These are phyloP conservation scores for Oikopleura vanhoeffeni DNA, from an alignment of 23 tunicate species.

Conservation along the genomic window DNA sequence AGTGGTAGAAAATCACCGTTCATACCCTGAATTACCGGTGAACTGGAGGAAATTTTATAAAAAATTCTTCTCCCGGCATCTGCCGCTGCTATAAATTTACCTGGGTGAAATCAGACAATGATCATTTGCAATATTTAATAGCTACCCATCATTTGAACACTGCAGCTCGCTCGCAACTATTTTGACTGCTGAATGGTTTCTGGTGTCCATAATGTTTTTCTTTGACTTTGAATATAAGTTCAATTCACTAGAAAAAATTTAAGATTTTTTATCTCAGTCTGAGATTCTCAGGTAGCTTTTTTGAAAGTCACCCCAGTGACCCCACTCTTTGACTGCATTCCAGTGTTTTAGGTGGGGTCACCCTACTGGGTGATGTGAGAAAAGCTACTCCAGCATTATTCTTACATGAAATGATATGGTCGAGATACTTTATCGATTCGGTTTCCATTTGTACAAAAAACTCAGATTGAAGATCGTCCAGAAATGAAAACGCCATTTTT, in stretches of 20 bases:
- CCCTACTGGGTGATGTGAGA: no score
- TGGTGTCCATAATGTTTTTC: slow-evolving; percentile 57
- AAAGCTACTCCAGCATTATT: no score
- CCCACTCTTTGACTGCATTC: no score
- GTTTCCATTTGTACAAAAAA: slow-evolving; percentile 93
- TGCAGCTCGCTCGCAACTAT: slow-evolving; percentile 74
- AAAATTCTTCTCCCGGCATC: no score
- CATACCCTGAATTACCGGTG: slow-evolving; percentile 23
- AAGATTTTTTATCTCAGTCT: background rate
- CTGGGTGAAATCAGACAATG: no score
- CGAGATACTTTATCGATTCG: slow-evolving; percentile 41
- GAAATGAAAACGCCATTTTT: slow-evolving; percentile 64
- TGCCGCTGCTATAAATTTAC: no score
- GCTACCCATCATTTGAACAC: no score
- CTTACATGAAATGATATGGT: slow-evolving; percentile 84
- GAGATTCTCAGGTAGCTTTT: no score
- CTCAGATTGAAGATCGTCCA: slow-evolving; percentile 75
- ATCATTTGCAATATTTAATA: no score
- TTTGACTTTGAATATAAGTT: slow-evolving; percentile 88
- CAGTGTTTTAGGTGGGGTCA: no score
- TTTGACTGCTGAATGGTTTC: slow-evolving; percentile 49
- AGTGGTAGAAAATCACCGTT: no score
- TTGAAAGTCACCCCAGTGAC: no score
- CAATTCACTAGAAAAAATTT: background rate
- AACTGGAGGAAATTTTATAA: slow-evolving; percentile 82